Evolutionary conservation across 2,888 invertebrate species (phyloP).

Genomic region (Rotaria macrura): DNA sequence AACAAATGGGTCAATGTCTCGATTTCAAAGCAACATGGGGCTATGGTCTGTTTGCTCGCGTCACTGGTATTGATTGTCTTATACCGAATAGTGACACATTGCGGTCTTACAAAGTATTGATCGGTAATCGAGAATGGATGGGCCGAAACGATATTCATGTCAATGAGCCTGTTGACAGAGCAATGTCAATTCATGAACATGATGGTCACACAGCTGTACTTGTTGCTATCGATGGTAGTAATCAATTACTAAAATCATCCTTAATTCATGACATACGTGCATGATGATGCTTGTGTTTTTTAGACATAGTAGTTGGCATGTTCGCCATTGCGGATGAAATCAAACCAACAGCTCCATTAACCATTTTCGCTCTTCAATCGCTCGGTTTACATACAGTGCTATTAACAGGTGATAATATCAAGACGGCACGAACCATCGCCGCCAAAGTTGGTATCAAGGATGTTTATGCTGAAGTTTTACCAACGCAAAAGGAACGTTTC

Average conservation of each 20-base stretch:
- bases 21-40: conserved; percentile 78
- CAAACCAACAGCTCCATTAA: conserved; percentile 86
- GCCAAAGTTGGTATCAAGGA: conserved; percentile 81
- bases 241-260: too few species aligned
- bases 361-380: conserved; percentile 70
- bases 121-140: conserved; percentile 96
- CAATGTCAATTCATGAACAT: conserved; percentile 71
- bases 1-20: conserved; percentile 49
- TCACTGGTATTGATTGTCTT: not conserved
- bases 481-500: conserved; percentile 78
- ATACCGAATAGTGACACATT: not conserved
- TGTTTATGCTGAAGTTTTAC: conserved; percentile 93
- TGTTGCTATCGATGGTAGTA: conserved; percentile 70
- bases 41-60: conserved; percentile 65
- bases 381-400: conserved; percentile 89
- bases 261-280: too few species aligned
- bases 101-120: conserved; percentile 58
- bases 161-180: conserved; percentile 61
- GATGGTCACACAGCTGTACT: conserved; percentile 80
- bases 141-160: conserved; percentile 70
- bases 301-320: conserved; percentile 61
- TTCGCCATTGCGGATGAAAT: conserved; percentile 86
- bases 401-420: conserved; percentile 88
- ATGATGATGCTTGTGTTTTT: too few species aligned
- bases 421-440: conserved; percentile 85